Evolutionary conservation across 2,797 vertebrate genomes (phyloP), one percentile per base, ranked within the genome.

Genomic region (Buphagus erythrorhynchus): DNA sequence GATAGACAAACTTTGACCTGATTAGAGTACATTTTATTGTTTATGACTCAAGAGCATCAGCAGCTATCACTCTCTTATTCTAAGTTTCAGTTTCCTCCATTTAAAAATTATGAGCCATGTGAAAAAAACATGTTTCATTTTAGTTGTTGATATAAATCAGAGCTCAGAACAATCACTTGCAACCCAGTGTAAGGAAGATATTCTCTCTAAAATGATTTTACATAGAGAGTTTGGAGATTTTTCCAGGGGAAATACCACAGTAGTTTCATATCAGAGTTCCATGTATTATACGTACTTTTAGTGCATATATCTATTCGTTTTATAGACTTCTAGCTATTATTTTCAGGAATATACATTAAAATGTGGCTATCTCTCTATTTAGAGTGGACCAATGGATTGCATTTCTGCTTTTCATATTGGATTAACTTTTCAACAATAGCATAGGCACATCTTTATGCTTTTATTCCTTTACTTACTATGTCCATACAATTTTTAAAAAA

Each of bases 181-280:
- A 81, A 57, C 29, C 14, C 28, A 48, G 80, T 36, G n/a, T 85
- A 97, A 98, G 95, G 95, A 97, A 98, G 97, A 98, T 98, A 95
- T 98, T 98, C 92, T 97, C 97, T 97, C 97, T 96, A 95, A 98
- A 99, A 98, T 98, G 97, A 98, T 96, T 98, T 99, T 99, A 98
- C 92, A 94, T 71, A 97, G 97, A 95, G 96, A 97, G 96, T 43
- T 31, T 4, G 9, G 10, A n/a, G 16, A 22, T 62, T 85, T 89
- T 87, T 45, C 45, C 31, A 33, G 11, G 17, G 46, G 59, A 91
- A 66, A 29, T 82, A 43, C 8, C 3, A 2, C 8, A 20, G n/a
- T 45, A 40, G 13, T 28, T 79, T 78, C 15, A 18, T 52, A 20
- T 33, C 11, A 55, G 24, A 80, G 3, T 71, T 81, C n/a, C 25